Base-by-base conservation (phyloP, 2,113 vertebrate species). In the Salminus brasiliensis region DNA sequence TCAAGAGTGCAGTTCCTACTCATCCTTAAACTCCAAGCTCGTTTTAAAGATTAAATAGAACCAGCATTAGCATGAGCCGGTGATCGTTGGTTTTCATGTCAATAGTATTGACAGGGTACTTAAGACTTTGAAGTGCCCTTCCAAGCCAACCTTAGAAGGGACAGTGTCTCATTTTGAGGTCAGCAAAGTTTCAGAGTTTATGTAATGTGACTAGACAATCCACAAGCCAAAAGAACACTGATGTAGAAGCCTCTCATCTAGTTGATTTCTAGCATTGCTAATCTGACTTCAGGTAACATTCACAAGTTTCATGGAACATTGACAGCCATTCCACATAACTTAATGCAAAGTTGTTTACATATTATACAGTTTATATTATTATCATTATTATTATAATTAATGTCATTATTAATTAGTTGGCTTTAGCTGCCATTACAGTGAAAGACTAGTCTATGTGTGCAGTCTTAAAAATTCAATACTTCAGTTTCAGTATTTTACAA, bases 31-130 rank as follows among this genome's bases (percentile, higher is more conserved):
- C 32, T 23, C 62, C 21, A 11, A 4, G 18, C 32, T 66, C 62
- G 11, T 9, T 36, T 39, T 36, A 66, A 5, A 69, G 34, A 43
- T 77, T 25, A 62, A 5, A 5, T 18, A 70, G 25, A 25, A 32
- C 34, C 53, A 43, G 16, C 9, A 16, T 80, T 52, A 60, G 49
- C 71, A 69, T 36, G 55, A 77, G 75, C 47, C 27, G 34, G 41
- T 43, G 52, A n/a, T 27, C 30, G 66, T 39, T 76, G 57, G 59
- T 62, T 80, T 68, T 57, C n/a, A 57, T 76, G 53, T 67, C 76
- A 82, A 85, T 79, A 57, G 32, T 76, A 85, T 85, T 39, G 80
- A 85, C 80, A 73, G 32, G 16, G 36, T 43, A 79, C 75, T 76
- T 72, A 80, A 80, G 66, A 62, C 49, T 52, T 70, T 67, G 63